Evolutionary conservation across 2,888 invertebrate species (phyloP).

Genomic region (Sesamia inferens): DNA sequence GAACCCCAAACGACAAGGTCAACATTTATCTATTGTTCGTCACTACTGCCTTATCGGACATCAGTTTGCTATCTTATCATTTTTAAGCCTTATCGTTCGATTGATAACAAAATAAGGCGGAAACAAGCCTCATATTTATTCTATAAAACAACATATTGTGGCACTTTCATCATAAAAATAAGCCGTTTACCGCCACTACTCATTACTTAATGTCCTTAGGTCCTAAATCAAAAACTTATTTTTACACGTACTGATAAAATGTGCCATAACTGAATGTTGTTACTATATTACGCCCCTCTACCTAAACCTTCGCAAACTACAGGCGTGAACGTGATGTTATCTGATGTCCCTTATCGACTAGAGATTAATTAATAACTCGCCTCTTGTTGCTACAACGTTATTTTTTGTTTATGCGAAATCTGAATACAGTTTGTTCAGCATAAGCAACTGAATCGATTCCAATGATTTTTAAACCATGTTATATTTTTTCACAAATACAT

Average conservation of each 20-base stretch:
- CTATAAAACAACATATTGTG: background rate
- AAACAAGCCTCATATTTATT: background rate
- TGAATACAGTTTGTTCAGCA: too few species aligned
- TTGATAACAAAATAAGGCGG: conserved; percentile 18
- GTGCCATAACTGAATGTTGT: background rate
- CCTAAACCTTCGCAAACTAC: background rate
- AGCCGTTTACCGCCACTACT: background rate
- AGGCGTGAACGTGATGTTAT: background rate
- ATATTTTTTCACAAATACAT: too few species aligned
- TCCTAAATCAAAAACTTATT: background rate
- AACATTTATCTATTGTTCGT: conserved; percentile 24
- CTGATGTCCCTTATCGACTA: background rate
- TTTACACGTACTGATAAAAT: background rate
- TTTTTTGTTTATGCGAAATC: too few species aligned
- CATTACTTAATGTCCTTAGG: background rate
- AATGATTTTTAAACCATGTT: too few species aligned
- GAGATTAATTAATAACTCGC: background rate
- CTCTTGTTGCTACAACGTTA: background rate
- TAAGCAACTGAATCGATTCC: too few species aligned
- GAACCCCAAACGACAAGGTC: conserved; percentile 18
- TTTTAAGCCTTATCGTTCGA: conserved; percentile 9
- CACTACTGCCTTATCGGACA: conserved; percentile 33
- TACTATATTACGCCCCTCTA: background rate
- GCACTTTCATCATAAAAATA: background rate
- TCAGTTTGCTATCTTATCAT: conserved; percentile 38